Evolutionary conservation across 1,140 invertebrate species (phyloP), one percentile per base, ranked within the genome.

Genomic region (Cyphomyrmex costatus): DNA sequence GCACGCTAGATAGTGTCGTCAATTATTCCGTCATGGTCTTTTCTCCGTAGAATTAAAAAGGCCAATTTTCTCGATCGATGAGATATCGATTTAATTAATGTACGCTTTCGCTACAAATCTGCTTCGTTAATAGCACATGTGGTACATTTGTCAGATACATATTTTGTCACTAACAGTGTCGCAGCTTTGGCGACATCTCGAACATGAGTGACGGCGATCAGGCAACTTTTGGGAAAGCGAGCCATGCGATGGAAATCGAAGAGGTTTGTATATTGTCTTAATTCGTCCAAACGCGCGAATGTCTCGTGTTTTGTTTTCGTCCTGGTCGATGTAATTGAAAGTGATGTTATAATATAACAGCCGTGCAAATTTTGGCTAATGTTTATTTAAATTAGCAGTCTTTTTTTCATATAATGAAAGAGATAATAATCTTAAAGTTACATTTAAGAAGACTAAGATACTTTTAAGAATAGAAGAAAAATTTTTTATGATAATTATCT

Each of bases 131-230:
- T 58, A 76, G 84, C 74, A 51, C 10, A 42, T 42, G 36, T 56
- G 73, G 85, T 71, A 91, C 53, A 88, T 86, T 86, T 85, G 90
- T 91, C 90, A 88, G 90, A 90, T 91, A 70, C 6, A 68, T 90
- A 86, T 92, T 93, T 92, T 92, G 89, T 94, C 90, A 92, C 92
- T 94, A 94, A 94, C 94, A 96, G 96, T 96, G 96, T 95, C 95
- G 96, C 92, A 96, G 96, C 95, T 96, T 96, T 93, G 96, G 96
- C 90, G 96, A 96, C 95, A 95, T 96, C 91, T 96, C 96, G 88
- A 96, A 95, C 93, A 94, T 96, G 82, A 94, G 92, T 51, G 95
- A 95, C 89, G 94, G 93, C 90, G 94, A 93, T 88, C 92, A 93
- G 84, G 86, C 89, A 86, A 83, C 88, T 56, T 87, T 91, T 46